Base-by-base conservation (phyloP, 2,888 invertebrate species). In the Leucophora obtusa region DNA sequence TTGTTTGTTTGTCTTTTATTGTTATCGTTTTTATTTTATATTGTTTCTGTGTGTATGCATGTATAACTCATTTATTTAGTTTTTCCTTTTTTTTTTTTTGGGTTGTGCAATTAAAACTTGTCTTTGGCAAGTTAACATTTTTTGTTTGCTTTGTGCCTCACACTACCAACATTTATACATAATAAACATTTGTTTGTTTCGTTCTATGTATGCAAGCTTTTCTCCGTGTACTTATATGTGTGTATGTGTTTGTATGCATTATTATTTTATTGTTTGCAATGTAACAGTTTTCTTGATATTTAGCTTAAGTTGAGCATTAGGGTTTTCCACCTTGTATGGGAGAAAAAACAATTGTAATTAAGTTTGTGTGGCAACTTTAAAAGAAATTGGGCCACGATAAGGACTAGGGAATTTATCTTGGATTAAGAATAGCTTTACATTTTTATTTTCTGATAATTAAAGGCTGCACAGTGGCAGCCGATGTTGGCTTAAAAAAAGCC, bases 101-200 rank as follows among this genome's bases (percentile, higher is more conserved):
- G n/a, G 15, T 65, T 65, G 72, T 24, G 54, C 63, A 76, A 76
- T 80, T 76, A 65, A 74, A 58, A 65, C 59, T 43, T 73, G 68
- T 81, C 73, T 73, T 73, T 77, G 73, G 73, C 73, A 81, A 81
- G 73, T 70, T 56, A 70, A 81, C 59, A 73, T 51, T 71, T 47
- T 47, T 47, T 47, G 43, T 47, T 47, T 47, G 6, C 6, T 47
- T 28, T 63, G 35, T 68, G 21, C 10, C 43, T 66, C 68, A 62
- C 59, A 69, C 51, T 59, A 47, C 15, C 58, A 76, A n/a, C 62
- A 51, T 7, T 43, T 43, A 14, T 43, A 14, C 47, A 62, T 43
- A 15, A 63, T 33, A 51, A 66, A 66, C 53, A 54, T n/a, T 24
- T 54, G 35, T 54, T 66, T 28, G 43, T 60, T 53, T 47, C 18